phyloP scores from a whole-genome alignment of 2,888 invertebrate species.

The Mellilla xanthometata region DNA sequence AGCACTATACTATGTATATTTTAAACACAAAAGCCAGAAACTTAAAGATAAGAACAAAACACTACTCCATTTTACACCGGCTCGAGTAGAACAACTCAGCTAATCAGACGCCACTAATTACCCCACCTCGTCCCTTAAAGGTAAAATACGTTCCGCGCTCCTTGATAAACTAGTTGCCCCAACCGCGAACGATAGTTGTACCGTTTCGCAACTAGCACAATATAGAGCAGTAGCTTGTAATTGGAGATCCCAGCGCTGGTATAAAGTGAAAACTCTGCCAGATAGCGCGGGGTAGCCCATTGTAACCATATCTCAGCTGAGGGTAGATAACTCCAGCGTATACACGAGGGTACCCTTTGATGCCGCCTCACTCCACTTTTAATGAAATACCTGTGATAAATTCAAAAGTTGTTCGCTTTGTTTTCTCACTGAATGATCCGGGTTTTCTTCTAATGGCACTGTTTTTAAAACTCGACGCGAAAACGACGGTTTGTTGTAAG shows the following conservation, averaged over 20 bases:
- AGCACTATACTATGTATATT: too few relatives aligned
- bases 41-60: too few relatives aligned
- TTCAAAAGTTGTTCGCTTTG: slow-evolving; percentile 30
- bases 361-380: slow-evolving; percentile 35
- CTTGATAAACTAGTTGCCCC: slow-evolving; percentile 24
- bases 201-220: slow-evolving; percentile 22
- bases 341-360: slow-evolving; percentile 41
- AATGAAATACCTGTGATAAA: slow-evolving; percentile 42
- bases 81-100: slow-evolving; percentile 3
- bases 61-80: background rate
- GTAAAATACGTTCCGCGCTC: slow-evolving; percentile 18
- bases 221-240: slow-evolving; percentile 24
- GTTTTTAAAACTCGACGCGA: background rate
- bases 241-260: slow-evolving; percentile 22
- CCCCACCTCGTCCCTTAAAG: slow-evolving; percentile 7
- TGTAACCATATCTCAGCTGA: slow-evolving; percentile 52
- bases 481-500: too few relatives aligned
- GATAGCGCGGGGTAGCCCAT: slow-evolving; percentile 43
- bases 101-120: slow-evolving; percentile 21
- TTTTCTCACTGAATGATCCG: slow-evolving; percentile 13
- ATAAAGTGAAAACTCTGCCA: slow-evolving; percentile 38
- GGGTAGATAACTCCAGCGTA: slow-evolving; percentile 50
- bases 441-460: slow-evolving; percentile 9
- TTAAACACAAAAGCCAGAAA: too few relatives aligned
- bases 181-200: slow-evolving; percentile 5